Evolutionary conservation across 2,113 vertebrate genomes (phyloP), one percentile per base, ranked within the genome.

Genomic region (Lynx canadensis): DNA sequence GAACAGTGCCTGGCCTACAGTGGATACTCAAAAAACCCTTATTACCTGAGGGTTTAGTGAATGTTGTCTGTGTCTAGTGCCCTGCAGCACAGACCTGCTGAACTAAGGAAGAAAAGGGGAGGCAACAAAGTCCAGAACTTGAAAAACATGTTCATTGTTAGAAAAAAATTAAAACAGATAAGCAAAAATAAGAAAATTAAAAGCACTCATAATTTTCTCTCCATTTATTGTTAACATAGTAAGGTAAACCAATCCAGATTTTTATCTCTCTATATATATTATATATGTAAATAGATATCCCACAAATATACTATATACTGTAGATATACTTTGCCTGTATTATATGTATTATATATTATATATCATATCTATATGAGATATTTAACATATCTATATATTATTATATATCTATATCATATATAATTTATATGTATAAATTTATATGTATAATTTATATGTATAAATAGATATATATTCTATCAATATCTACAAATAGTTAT

Each of bases 151-250:
- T 60, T 96, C 69, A 13, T 48, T 80, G 33, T 86, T 76, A 15
- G 52, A 33, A 87, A 92, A 73, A 41, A 29, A 45, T 68, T 79
- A 71, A 91, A 71, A 52, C 41, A 87, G 33, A 38, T 33, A 83
- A 78, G 7, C 16, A 83, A 91, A 85, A 85, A 38, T 55, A 66
- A 91, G 71, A 87, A 92, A 86, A 48, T 50, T 52, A 78, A 96
- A 96, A 78, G 1, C 23, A 81, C 31, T 85, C 21, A 18, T 57
- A 57, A 92, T 74, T 96, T 65, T 91, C 36, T 83, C 18, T 3
- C 36, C 45, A 52, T 18, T 92, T 65, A 50, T 31, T 80, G 7
- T 84, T 92, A 79, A 52, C n/a, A 65, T 19, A 55, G 8, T n/a
- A 19, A 41, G 4, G 0, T 65, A 85, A 85, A 80, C 19, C 23